Conservation (phyloP, 2,113 vertebrate genomes). For the Procavia capensis region DNA sequence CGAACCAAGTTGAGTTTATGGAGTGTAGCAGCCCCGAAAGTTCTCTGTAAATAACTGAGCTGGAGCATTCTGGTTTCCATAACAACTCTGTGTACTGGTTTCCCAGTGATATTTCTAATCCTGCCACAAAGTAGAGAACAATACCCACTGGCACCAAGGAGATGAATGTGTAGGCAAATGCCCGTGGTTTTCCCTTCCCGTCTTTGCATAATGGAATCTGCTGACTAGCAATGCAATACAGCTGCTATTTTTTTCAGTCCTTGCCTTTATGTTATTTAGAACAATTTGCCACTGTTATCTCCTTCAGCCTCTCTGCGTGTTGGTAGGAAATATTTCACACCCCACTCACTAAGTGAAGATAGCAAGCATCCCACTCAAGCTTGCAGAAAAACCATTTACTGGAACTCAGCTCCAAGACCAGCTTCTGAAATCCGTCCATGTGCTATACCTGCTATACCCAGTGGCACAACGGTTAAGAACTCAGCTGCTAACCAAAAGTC, state of each 20-base stretch:
- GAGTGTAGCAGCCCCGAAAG: conserved; percentile 55
- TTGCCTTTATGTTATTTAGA: conserved; percentile 29
- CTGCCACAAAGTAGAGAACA: not conserved
- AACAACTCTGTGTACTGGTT: conserved; percentile 75
- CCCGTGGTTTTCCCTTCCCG: not conserved
- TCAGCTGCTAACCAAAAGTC: too few species aligned
- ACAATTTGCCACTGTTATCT: conserved; percentile 28
- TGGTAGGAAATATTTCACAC: conserved; percentile 27
- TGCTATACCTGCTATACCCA: not conserved
- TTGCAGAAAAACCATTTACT: not conserved
- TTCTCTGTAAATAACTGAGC: conserved; percentile 64
- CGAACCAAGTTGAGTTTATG: conserved; percentile 32
- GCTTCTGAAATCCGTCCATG: not conserved
- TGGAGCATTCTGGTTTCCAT: conserved; percentile 74
- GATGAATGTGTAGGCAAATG: conserved; percentile 54
- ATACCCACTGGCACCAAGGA: conserved; percentile 51
- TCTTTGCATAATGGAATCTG: not conserved
- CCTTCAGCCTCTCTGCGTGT: conserved; percentile 10
- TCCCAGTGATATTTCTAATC: conserved; percentile 47
- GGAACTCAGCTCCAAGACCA: conserved; percentile 8
- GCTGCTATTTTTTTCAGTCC: not conserved
- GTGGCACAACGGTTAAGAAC: too few species aligned
- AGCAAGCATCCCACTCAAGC: not conserved
- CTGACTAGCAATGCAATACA: not conserved
- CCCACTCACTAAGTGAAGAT: not conserved